Evolutionary conservation across 2,888 invertebrate species (phyloP), one percentile per base, ranked within the genome.

Genomic region (Lordiphosa fenestrarum): DNA sequence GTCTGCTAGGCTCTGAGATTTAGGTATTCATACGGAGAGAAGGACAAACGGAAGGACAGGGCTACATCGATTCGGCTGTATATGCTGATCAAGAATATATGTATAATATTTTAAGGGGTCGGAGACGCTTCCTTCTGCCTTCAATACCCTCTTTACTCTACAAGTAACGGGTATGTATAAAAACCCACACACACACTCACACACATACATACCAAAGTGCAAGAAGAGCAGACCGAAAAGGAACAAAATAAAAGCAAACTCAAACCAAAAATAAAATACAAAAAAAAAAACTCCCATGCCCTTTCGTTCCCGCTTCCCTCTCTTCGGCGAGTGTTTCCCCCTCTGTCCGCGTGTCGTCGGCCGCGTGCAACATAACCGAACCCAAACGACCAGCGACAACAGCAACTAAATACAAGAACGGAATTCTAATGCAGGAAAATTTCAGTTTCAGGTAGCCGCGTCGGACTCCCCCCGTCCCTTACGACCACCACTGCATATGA

Each of bases 171-270:
- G 15, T 15, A 15, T 15, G 2, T 1, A 21, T n/a, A n/a, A n/a
- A n/a, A n/a, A n/a, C n/a, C n/a, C n/a, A n/a, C n/a, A n/a, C n/a
- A n/a, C n/a, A 23, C 52, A 41, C 42, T 44, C 49, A 50, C 42
- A 41, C 12, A 47, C 46, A 57, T n/a, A 41, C 59, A 54, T 36
- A 55, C 51, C 39, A 53, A 30, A 30, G 3, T 30, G 30, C 40
- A 58, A 50, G 69, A 55, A 74, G 64, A 80, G 59, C 61, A 67
- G 53, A 48, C 62, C 67, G 25, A 61, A 63, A 76, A 76, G 77
- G 71, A 78, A 66, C 55, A 63, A 60, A 74, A 82, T 74, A 68
- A 74, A 74, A 74, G 65, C 65, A 75, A 68, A 67, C 74, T 74
- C 61, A 35, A 33, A 30, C 30, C 9, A 30, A 30, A 30, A 7